A percentile compares a stretch with the other conserved stretches of the same genome.
phyloP scores from a whole-genome alignment of 2,888 invertebrate genomes.

The Coenonympha arcania region DNA sequence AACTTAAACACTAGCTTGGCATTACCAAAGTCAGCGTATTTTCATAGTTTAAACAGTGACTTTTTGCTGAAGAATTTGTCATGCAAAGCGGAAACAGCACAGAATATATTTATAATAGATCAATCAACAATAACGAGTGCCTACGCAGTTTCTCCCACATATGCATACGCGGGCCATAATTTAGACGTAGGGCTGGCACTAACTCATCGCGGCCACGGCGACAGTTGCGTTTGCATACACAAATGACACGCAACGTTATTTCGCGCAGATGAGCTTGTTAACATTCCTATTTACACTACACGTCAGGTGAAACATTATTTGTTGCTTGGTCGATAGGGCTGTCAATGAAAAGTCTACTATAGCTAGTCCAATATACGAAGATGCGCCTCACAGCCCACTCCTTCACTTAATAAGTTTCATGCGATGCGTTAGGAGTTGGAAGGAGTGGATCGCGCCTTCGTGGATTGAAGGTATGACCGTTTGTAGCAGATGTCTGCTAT shows the following conservation, averaged over 20 bases:
- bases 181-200: conserved; percentile 54
- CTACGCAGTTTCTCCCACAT: conserved; percentile 48
- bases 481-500: too few species aligned
- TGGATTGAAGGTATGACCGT: too few species aligned
- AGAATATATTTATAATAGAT: conserved; percentile 34
- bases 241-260: conserved; percentile 38
- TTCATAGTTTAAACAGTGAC: too few species aligned
- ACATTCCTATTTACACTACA: conserved; percentile 23
- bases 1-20: too few species aligned
- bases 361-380: too few species aligned
- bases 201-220: conserved; percentile 55
- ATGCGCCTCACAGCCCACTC: too few species aligned
- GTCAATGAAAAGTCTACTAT: not conserved
- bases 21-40: too few species aligned
- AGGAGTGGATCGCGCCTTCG: too few species aligned
- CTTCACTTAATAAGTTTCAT: too few species aligned
- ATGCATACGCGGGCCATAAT: conserved; percentile 67
- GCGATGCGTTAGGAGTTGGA: too few species aligned
- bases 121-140: conserved; percentile 52
- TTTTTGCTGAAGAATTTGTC: too few species aligned
- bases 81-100: conserved; percentile 11
- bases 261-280: conserved; percentile 25
- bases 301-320: conserved; percentile 6
- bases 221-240: conserved; percentile 55
- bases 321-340: conserved; percentile 5